Base-by-base conservation (phyloP, 2,113 vertebrate genomes). In the mouse (Mus musculus) region DNA sequence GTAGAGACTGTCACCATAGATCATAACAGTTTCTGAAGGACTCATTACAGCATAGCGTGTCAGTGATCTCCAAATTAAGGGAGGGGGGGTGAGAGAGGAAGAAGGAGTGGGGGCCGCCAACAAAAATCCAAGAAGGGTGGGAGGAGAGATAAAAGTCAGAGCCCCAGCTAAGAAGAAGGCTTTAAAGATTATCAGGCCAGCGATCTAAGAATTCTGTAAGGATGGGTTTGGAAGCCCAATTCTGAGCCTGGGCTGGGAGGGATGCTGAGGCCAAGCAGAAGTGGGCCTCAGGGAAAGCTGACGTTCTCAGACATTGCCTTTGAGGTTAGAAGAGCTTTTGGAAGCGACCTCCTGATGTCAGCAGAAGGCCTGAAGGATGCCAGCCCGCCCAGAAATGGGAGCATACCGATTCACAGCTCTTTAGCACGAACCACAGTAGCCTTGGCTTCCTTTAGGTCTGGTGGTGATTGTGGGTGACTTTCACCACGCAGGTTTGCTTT, bases 31-130 rank as follows among this genome's bases (percentile, higher is more conserved):
- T 96, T 97, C 98, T 98, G 97, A 97, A 98, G 98, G 97, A 98
- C 98, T 98, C 98, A 98, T 98, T 98, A 98, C 96, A 96, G 98
- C 97, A 97, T 98, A 98, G 98, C 94, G 81, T 98, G 98, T 98
- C 98, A 98, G 97, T 96, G 98, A 98, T 97, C 97, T 98, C 98
- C 98, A 97, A 97, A 98, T 98, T 98, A 97, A 97, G 97, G 95
- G 95, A 95, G 97, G 87, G 95, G 96, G 92, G 96, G 54, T 3
- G 92, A 77, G 56, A 96, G 98, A 97, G 89, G 93, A 97, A 86
- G 56, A 17, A 91, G 95, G 96, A 90, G 96, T 96, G 95, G 97
- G 97, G 95, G 97, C 93, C 98, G 97, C 97, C 98, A 94, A 96
- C 90, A 98, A 92, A 95, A 96, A 96, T 88, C 93, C 96, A 91